Evolutionary conservation across 2,113 vertebrate genomes (phyloP), one percentile per base, ranked within the genome.

Genomic region (Bucco capensis): DNA sequence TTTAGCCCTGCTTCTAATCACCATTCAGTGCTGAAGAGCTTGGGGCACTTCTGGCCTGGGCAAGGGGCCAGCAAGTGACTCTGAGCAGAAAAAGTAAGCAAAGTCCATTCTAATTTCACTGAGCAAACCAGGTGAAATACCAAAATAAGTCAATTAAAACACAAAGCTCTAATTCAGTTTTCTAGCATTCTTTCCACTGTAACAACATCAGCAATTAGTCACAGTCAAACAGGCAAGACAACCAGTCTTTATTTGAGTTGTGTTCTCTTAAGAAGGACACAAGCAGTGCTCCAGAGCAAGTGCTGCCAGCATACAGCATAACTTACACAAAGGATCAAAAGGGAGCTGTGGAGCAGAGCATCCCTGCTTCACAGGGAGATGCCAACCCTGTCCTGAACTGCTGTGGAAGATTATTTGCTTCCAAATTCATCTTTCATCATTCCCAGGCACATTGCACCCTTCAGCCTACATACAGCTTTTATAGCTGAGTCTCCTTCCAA

Each of bases 1-100:
- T 87, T 86, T 93, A 81, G 89, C 84, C 70, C 67, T 60, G 49
- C 27, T 88, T 94, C 61, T 78, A 90, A 95, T 93, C 93, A 87
- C 66, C 60, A 73, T 94, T 86, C 80, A 70, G 62, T 31, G 31
- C 18, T 70, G 74, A 54, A 92, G 50, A 76, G 74, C 78, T 69
- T 77, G 81, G 22, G 78, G 64, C 81, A 90, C 10, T 89, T 93
- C 84, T 88, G 50, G 8, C 61, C 88, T 86, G 83, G 92, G 90
- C 92, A 88, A 58, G 87, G 22, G n/a, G 89, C 93, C 96, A 96
- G 67, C 58, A 83, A 83, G 44, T 70, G 54, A 87, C 38, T 74
- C 86, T 79, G 66, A 84, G 30, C 31, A 92, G 86, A 83, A 93
- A 84, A 92, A 92, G 54, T 51, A 92, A 89, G 81, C 58, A 70